phyloP scores from a whole-genome alignment of 2,113 vertebrate genomes.

The Cacatua alba region DNA sequence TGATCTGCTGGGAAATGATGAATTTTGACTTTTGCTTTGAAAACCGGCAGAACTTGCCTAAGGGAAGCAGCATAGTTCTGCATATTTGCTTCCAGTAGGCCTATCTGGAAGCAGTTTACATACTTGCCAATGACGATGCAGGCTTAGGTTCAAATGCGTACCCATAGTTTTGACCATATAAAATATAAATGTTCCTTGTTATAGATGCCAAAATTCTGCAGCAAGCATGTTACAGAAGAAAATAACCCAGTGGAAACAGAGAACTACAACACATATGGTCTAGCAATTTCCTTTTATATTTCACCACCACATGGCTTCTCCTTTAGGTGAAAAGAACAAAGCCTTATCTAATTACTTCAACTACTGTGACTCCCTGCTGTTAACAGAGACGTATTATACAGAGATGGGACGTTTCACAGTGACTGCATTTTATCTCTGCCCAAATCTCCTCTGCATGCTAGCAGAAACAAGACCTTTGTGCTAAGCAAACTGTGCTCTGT shows the following conservation, averaged over 20 bases:
- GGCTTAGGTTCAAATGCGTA: background rate
- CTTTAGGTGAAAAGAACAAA: conserved; percentile 51
- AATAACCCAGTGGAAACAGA: background rate
- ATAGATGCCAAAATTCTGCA: background rate
- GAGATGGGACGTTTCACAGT: conserved; percentile 7
- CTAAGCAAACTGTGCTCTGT: background rate
- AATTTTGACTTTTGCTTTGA: background rate
- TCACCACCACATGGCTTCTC: background rate
- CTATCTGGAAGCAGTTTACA: background rate
- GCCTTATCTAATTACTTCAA: conserved; percentile 41
- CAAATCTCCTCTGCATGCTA: background rate
- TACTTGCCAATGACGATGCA: background rate
- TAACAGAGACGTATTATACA: background rate
- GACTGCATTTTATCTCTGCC: conserved; percentile 11
- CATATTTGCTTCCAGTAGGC: background rate
- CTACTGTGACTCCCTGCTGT: conserved; percentile 23
- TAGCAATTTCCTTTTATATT: conserved; percentile 5
- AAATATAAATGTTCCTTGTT: background rate
- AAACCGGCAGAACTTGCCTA: background rate
- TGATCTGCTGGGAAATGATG: background rate
- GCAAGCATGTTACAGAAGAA: background rate
- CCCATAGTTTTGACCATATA: background rate
- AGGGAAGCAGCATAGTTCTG: background rate
- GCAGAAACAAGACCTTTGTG: conserved; percentile 1
- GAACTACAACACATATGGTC: background rate